A percentile compares a stretch with the other conserved stretches of the same genome.
These are phyloP conservation scores for Sternarchorhynchus goeldii DNA, from an alignment of 2,797 vertebrate species.

Conservation along the genomic window DNA sequence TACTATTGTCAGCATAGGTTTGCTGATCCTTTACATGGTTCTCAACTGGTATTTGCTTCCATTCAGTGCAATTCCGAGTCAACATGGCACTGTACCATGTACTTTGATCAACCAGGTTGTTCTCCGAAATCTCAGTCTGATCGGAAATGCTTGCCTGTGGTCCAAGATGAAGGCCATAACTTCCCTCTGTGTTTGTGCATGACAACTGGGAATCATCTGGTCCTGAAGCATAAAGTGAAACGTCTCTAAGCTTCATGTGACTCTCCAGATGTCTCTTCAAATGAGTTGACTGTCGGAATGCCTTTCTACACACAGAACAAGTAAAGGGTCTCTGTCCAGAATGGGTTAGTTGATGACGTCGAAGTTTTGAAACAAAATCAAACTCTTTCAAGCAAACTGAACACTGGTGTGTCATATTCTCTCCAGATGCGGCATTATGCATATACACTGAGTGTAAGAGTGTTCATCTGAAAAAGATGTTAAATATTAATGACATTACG, in stretches of 20 bases:
- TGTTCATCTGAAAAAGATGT: background rate
- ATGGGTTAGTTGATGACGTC: slow-evolving; percentile 80
- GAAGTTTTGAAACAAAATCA: slow-evolving; percentile 80
- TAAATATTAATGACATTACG: background rate
- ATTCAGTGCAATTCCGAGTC: background rate
- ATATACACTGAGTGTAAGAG: background rate
- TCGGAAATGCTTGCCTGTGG: background rate
- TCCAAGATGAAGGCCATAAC: background rate
- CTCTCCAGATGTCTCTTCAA: slow-evolving; percentile 60
- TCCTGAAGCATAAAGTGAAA: background rate
- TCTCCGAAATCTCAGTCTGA: background rate
- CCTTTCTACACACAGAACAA: slow-evolving; percentile 78
- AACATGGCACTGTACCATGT: background rate
- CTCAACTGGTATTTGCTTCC: background rate
- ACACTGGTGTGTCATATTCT: slow-evolving; percentile 47
- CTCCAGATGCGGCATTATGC: background rate
- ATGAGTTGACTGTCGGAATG: slow-evolving; percentile 74
- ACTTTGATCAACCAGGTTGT: background rate
- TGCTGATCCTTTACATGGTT: background rate
- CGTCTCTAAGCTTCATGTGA: slow-evolving; percentile 21
- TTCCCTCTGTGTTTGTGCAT: background rate
- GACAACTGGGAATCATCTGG: background rate
- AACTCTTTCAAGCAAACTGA: slow-evolving; percentile 76
- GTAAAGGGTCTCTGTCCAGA: slow-evolving; percentile 82
- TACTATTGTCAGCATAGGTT: background rate